Evolutionary conservation across 2,113 vertebrate genomes (phyloP).

Genomic region (Anas platyrhynchos): DNA sequence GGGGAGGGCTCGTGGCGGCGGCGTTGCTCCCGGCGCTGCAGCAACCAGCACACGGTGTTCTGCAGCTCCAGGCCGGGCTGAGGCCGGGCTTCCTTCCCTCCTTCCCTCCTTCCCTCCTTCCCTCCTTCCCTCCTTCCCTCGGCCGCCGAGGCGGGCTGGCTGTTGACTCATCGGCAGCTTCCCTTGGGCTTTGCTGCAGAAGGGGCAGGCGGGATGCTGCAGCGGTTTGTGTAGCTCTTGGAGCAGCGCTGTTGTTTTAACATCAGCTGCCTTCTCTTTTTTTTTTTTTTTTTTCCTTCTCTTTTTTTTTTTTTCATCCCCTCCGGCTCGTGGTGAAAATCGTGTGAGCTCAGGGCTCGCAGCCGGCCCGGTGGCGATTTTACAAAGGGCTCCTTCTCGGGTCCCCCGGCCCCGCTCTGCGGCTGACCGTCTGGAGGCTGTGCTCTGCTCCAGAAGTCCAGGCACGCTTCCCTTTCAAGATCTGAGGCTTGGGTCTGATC

Average conservation of each 20-base stretch:
- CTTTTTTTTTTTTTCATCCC: neutral
- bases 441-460: neutral
- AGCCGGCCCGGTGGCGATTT: neutral
- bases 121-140: conserved; percentile 35
- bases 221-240: conserved; percentile 42
- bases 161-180: conserved; percentile 69
- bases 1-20: neutral
- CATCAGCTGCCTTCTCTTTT: neutral
- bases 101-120: conserved; percentile 39
- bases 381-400: neutral
- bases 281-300: fast-evolving
- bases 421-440: neutral
- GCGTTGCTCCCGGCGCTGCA: neutral
- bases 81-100: conserved; percentile 43
- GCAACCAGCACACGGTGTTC: conserved; percentile 56
- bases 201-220: conserved; percentile 58
- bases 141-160: neutral
- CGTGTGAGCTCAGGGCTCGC: neutral
- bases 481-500: neutral
- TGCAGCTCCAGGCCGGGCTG: neutral
- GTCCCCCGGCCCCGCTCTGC: neutral
- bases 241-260: neutral
- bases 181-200: conserved; percentile 62
- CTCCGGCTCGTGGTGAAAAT: neutral
- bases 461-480: neutral